Evolutionary conservation across 1,140 invertebrate genomes (phyloP).

Genomic region (Conus betulinus): DNA sequence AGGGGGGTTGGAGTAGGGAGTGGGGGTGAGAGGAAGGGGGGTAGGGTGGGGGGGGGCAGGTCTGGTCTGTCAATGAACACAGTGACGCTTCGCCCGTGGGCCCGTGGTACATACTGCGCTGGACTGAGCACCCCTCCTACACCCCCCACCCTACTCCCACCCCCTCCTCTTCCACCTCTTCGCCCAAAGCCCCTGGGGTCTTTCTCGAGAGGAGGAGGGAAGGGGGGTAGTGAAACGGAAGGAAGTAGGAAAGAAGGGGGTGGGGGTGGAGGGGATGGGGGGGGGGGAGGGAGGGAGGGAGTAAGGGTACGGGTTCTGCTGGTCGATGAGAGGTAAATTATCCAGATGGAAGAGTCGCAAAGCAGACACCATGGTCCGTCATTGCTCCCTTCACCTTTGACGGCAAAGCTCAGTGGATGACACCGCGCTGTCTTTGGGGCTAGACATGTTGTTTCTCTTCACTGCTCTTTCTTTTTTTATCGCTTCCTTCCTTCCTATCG

Average conservation of each 20-base stretch:
- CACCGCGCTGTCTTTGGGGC: not conserved
- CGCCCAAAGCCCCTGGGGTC: too few relatives aligned
- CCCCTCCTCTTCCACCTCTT: not conserved
- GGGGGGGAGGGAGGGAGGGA: not conserved
- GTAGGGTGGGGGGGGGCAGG: not conserved
- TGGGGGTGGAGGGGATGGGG: not conserved
- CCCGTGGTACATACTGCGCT: too few relatives aligned
- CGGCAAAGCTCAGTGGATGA: not conserved
- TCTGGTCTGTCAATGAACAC: too few relatives aligned
- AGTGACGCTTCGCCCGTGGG: too few relatives aligned
- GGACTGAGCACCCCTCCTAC: too few relatives aligned
- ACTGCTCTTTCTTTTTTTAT: too few relatives aligned
- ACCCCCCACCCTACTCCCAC: too few relatives aligned
- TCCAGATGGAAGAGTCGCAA: not conserved
- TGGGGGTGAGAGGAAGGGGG: not conserved
- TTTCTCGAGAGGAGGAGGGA: not conserved
- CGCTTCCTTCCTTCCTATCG: not conserved
- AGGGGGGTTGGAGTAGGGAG: not conserved
- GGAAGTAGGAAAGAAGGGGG: not conserved
- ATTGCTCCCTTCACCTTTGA: not conserved
- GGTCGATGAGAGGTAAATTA: constrained; percentile 17
- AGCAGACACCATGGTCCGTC: not conserved
- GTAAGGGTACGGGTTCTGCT: not conserved
- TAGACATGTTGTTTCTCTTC: not conserved
- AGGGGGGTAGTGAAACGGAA: not conserved